Evolutionary conservation across 2,113 vertebrate species (phyloP), one percentile per base, ranked within the genome.

Genomic region (Anseranas semipalmata): DNA sequence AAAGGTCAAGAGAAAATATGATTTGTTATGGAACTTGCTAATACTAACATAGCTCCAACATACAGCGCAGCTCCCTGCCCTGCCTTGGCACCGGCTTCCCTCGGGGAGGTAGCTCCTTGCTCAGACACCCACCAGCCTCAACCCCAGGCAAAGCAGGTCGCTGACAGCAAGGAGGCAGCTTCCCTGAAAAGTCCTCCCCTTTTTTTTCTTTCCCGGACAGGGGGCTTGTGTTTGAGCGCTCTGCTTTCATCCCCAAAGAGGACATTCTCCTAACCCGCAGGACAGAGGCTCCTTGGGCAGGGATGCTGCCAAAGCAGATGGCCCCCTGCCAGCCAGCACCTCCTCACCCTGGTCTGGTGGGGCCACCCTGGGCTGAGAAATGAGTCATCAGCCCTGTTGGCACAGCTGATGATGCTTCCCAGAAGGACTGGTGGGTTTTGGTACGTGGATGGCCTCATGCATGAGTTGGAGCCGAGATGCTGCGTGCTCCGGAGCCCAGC

Each of bases 1-100:
- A 95, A 97, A 96, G 85, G 93, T 85, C 93, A 85, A 82, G 93
- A 97, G 62, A 89, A 96, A 95, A 94, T 55, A 82, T 11, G 74
- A 70, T 89, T 92, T 96, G 76, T 85, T 72, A 67, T 60, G 84
- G 85, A 96, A 87, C 73, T 85, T 94, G 80, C 94, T 85, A 53
- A 45, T 24, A 35, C 67, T 81, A 92, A 84, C 76, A 55, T 1
- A n/a, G 46, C 63, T 87, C n/a, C 21, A 24, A 70, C 55, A 30
- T 16, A 62, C 30, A n/a, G 73, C 2, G 3, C 48, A 45, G 84
- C 71, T 90, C 76, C 75, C 55, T 12, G 8, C 63, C 80, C 65
- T 53, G 70, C 55, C 68, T 15, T 53, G 78, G 68, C 70, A 72
- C 5, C 3, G 1, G 70, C 63, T 66, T 55, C 24, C 41, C 37